Evolutionary conservation across 2,888 invertebrate genomes (phyloP), one percentile per base, ranked within the genome.

Genomic region (Trichopria drosophilae): DNA sequence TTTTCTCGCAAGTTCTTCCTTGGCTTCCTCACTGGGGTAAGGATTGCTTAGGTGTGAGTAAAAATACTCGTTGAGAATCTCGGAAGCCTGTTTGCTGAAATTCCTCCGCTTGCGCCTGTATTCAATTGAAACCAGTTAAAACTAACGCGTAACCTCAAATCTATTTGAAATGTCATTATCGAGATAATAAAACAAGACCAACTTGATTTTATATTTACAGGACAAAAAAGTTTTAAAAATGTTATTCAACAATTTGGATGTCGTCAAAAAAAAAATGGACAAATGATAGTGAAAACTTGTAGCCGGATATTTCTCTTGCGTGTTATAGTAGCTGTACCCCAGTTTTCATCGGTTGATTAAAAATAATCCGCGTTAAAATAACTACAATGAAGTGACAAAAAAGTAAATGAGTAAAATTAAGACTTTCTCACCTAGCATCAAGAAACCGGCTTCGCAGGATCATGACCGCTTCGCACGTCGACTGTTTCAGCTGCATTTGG

Each of bases 391-490:
- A 12, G n/a, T 39, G 5, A 19, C 10, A 9, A 42, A 23, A 43
- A 7, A 12, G 13, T 6, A 15, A 42, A 16, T 28, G 12, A 19
- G 65, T 66, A 23, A 22, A 18, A n/a, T n/a, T n/a, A n/a, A n/a
- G n/a, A n/a, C n/a, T n/a, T n/a, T n/a, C n/a, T 22, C 26, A 84
- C 85, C 85, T 83, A 52, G 86, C 86, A 69, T 86, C 86, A 48
- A 86, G 79, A 76, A 86, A 86, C 69, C 85, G 78, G 59, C 94
- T 94, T 71, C 95, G 84, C 58, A 99, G 83, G 63, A 99, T 98
- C 99, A 99, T 99, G 63, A 99, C 98, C 36, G 98, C 98, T 77
- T 99, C 99, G 76, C 99, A 99, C 32, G 98, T 99, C 67, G 95
- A 95, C 81, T 99, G 99, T 78, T 99, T 99, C 68, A 99, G 81